Percentiles rank a stretch among this genome's conserved stretches.
These are phyloP conservation scores for Ataeniobius toweri DNA, from an alignment of 2,797 vertebrate genomes.

Conservation along the genomic window DNA sequence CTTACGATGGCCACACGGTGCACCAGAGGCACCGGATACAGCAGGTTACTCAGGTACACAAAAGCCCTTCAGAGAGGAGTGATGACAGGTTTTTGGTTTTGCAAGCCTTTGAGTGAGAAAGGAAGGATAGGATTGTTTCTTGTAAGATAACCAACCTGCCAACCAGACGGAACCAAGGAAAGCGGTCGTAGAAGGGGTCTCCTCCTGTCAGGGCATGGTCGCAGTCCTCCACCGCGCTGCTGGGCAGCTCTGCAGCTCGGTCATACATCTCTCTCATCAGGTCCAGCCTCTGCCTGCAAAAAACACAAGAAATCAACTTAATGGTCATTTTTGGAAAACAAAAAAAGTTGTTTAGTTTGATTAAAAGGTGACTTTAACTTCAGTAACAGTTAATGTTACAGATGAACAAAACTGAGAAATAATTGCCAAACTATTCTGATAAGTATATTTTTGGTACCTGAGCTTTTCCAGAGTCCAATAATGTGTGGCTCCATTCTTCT, in stretches of 20 bases:
- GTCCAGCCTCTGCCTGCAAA: conserved; percentile 90
- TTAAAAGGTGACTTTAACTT: not conserved
- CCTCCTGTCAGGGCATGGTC: conserved; percentile 93
- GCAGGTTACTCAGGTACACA: conserved; percentile 97
- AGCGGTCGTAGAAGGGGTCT: conserved; percentile 98
- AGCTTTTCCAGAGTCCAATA: conserved; percentile 98
- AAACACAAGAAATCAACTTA: not conserved
- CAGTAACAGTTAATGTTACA: not conserved
- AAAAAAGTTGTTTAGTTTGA: not conserved
- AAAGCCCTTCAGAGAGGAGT: conserved; percentile 85
- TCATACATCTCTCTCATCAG: conserved; percentile 99
- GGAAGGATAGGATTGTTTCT: not conserved
- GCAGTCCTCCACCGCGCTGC: conserved; percentile 91
- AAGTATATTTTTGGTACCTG: conserved; percentile 75
- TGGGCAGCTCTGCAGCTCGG: conserved; percentile 94
- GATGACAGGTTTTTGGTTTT: not conserved
- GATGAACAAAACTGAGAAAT: not conserved
- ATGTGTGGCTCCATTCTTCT: conserved; percentile 97
- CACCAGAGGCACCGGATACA: conserved; percentile 95
- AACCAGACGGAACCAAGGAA: conserved; percentile 98
- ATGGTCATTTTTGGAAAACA: not conserved
- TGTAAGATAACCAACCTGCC: conserved; percentile 86
- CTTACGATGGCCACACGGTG: conserved; percentile 97
- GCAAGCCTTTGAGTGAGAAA: not conserved
- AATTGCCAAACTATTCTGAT: not conserved